Percentiles rank a stretch among this genome's conserved stretches.
phyloP scores from a whole-genome alignment of 2,797 vertebrate genomes.

The Peromyscus aztecus region DNA sequence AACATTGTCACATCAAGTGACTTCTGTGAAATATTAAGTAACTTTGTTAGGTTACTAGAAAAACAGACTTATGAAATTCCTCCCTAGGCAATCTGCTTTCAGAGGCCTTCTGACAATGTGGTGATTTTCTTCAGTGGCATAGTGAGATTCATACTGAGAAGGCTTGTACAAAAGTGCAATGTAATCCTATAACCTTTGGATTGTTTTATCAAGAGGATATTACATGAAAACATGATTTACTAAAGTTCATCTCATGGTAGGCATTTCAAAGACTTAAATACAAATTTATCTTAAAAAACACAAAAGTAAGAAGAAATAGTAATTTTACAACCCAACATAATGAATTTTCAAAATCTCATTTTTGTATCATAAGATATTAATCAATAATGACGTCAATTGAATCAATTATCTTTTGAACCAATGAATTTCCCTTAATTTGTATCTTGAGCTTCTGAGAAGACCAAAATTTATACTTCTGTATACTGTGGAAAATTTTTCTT shows the following conservation, averaged over 20 bases:
- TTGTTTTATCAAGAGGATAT: neutral
- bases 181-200: neutral
- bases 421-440: constrained; percentile 7
- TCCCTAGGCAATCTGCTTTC: neutral
- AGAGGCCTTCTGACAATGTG: neutral
- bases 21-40: neutral
- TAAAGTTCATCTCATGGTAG: neutral
- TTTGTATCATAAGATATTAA: neutral
- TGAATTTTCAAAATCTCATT: neutral
- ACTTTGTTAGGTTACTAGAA: neutral
- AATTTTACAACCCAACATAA: neutral
- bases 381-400: neutral
- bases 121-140: neutral
- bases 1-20: neutral
- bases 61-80: neutral
- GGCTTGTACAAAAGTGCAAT: neutral
- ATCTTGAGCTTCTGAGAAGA: neutral
- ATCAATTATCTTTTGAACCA: neutral
- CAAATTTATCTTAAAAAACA: neutral
- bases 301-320: constrained; percentile 13
- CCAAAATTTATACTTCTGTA: neutral
- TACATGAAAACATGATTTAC: neutral
- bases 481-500: neutral
- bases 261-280: neutral
- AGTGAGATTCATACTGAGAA: neutral